Base-by-base conservation (phyloP, 64 coral and sea anemone genomes). In the Catalaphyllia jardinei region DNA sequence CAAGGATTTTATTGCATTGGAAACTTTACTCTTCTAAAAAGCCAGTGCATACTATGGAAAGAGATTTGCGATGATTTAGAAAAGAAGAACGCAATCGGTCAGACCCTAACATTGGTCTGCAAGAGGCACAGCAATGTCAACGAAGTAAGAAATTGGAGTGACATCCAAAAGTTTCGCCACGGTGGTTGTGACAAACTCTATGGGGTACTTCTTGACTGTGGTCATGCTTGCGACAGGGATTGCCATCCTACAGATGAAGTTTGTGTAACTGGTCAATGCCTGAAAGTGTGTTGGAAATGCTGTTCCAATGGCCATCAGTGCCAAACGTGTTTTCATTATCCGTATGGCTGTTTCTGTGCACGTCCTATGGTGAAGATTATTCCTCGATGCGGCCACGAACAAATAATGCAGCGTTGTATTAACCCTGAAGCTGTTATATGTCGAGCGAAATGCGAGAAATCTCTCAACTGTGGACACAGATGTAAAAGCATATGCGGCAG, bases 21-120 rank as follows among this genome's bases (percentile, higher is more conserved):
- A 16, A 84, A 84, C 8, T 31, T 62, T 0, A 69, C 60, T 3
- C 33, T 84, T 4, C 10, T 84, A 2, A 73, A 60, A 60, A 62
- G 30, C 24, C 63, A 25, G 18, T 67, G 63, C 63, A 20, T 20
- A 8, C 65, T 93, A 11, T 93, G 91, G 91, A 93, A 67, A 64
- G 77, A 88, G 1, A 93, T 93, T 4, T 88, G 86, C 15, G 33
- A 80, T 18, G 86, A 93, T 16, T 77, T 93, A 20, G 39, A 88
- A 86, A 79, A 22, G 46, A 29, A 31, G 52, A 60, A 31, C 20
- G 87, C 49, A 25, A 67, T 22, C 19, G 63, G 63, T 0, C 19
- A 67, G 4, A 67, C 3, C 18, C 19, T 67, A 67, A n/a, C 12
- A 80, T 31, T 93, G 3, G 51, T 73, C 2, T 93, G 91, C 64